A percentile compares a stretch with the other conserved stretches of the same genome.
Evolutionary conservation across 2,797 vertebrate species (phyloP).

Genomic region (Eulemur rubriventer): DNA sequence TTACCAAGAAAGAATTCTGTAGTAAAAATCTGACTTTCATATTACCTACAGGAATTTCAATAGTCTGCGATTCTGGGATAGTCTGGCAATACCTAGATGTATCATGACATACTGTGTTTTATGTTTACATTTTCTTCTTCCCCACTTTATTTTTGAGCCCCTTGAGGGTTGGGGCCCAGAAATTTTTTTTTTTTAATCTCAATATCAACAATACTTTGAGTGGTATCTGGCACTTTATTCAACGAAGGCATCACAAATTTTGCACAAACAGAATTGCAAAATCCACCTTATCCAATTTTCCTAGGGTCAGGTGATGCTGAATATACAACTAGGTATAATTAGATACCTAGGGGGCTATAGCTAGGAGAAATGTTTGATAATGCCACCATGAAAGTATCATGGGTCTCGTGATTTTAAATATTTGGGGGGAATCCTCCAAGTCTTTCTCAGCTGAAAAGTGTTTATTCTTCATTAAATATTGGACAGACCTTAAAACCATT

Average conservation of each 20-base stretch:
- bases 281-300: background rate
- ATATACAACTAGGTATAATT: background rate
- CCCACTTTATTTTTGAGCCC: rapidly evolving
- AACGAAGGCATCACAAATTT: background rate
- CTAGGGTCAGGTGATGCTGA: background rate
- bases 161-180: background rate
- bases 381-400: background rate
- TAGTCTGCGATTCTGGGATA: background rate
- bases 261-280: background rate
- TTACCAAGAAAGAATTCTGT: background rate
- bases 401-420: background rate
- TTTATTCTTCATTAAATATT: background rate
- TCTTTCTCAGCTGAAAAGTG: background rate
- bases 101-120: background rate
- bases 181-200: background rate
- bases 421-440: background rate
- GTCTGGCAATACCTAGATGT: background rate
- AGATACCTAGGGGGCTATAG: rapidly evolving
- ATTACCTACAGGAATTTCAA: background rate
- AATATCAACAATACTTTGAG: background rate
- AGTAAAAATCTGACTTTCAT: background rate
- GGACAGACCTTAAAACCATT: background rate
- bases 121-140: background rate
- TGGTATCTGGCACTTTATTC: background rate
- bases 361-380: background rate